These are phyloP conservation scores for Clarias platycephalus DNA, from an alignment of 2,797 vertebrate genomes.

Conservation along the genomic window DNA sequence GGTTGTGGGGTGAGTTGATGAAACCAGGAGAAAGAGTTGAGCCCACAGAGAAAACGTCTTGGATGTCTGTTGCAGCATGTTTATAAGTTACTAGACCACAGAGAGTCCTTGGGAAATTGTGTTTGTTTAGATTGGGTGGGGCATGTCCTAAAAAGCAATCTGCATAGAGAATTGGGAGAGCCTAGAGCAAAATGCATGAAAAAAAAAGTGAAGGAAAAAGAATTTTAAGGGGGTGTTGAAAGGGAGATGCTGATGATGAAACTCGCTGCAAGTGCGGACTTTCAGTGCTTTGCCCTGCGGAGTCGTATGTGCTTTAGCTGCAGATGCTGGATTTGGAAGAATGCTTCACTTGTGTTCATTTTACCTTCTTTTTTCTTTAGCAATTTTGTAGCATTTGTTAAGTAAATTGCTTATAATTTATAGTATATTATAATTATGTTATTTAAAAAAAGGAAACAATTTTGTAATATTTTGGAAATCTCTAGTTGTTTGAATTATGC, in stretches of 20 bases:
- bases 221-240: constrained; percentile 61
- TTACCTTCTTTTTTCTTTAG: constrained; percentile 7
- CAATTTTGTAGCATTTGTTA: background rate
- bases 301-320: constrained; percentile 44
- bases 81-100: constrained; percentile 69
- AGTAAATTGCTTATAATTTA: background rate
- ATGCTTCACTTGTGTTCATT: constrained; percentile 15
- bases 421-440: background rate
- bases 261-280: constrained; percentile 74
- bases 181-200: constrained; percentile 48
- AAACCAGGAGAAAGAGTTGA: constrained; percentile 74
- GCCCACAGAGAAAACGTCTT: constrained; percentile 52
- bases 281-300: constrained; percentile 35
- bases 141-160: constrained; percentile 68
- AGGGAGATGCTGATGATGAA: constrained; percentile 77
- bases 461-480: background rate
- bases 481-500: background rate
- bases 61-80: constrained; percentile 65
- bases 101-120: constrained; percentile 69
- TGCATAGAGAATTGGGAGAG: constrained; percentile 70
- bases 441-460: background rate
- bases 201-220: constrained; percentile 71
- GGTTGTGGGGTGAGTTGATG: constrained; percentile 71
- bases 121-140: constrained; percentile 62
- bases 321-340: constrained; percentile 52